A percentile compares a stretch with the other conserved stretches of the same genome.
Evolutionary conservation across 2,888 invertebrate species (phyloP).

Genomic region (Antheraea yamamai): DNA sequence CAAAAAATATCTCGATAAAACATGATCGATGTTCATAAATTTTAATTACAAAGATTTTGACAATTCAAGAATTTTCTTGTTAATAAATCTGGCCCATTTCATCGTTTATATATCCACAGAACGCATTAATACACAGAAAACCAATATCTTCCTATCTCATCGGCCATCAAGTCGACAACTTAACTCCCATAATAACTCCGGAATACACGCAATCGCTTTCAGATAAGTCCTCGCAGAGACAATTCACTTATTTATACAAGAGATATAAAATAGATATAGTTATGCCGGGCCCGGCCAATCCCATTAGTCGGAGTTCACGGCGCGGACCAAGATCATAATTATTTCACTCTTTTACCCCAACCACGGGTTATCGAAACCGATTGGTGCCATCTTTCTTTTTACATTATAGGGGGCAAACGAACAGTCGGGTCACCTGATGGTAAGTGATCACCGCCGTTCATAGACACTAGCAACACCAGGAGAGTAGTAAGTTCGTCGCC

Average conservation of each 20-base stretch:
- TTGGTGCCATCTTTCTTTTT: no score
- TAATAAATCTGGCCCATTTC: not conserved
- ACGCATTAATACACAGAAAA: not conserved
- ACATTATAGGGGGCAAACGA: no score
- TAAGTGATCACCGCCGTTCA: no score
- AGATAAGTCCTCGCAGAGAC: conserved; percentile 14
- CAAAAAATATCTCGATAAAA: no score
- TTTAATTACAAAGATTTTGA: not conserved
- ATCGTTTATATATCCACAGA: not conserved
- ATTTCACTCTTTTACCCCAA: conserved; percentile 41
- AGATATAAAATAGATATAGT: conserved; percentile 27
- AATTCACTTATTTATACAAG: conserved; percentile 18
- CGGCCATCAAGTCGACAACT: conserved; percentile 12
- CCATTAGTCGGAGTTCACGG: conserved; percentile 43
- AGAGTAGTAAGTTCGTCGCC: no score
- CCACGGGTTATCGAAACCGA: conserved; percentile 24
- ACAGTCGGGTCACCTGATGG: no score
- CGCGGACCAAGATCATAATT: conserved; percentile 44
- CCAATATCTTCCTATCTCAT: not conserved
- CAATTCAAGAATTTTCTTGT: not conserved
- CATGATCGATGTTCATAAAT: no score
- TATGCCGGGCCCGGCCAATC: conserved; percentile 43
- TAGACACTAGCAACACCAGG: no score
- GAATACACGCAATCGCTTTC: conserved; percentile 15
- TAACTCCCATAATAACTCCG: conserved; percentile 11